Base-by-base conservation (phyloP, 2,113 vertebrate species). In the Ovis aries region DNA sequence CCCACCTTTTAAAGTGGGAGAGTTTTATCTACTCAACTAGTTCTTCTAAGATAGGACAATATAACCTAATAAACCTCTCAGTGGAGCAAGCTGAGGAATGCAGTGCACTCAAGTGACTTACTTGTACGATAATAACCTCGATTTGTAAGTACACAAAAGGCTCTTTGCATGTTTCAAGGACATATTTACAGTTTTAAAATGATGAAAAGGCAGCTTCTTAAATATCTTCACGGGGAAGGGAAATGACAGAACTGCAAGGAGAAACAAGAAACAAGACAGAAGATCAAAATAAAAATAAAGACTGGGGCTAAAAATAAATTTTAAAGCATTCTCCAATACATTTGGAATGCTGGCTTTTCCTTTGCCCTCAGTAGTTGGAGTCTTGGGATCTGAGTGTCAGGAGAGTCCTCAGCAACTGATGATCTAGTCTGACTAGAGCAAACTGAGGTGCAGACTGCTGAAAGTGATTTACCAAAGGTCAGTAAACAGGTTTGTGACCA, bases 81-180 rank as follows among this genome's bases (percentile, higher is more conserved):
- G 97, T 95, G 98, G 96, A 98, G 50, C 55, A 14, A 91, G 93
- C 97, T 80, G 67, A 87, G 15, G 94, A 97, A 97, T 45, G 21
- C 36, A 25, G 64, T 97, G 96, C 97, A 97, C 98, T 99, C 98
- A 95, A 98, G 93, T 98, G 97, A 99, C 98, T 78, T 96, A 11
- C 97, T 80, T 98, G 98, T 97, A 97, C 97, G 96, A 96, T 98
- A 98, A 67, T 98, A 98, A 98, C 98, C 98, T 98, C 4, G 0
- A 57, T 95, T 97, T 98, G 98, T 98, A 98, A 99, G 98, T 97
- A 98, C 95, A 98, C 98, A 90, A 98, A 98, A 98, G 97, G 97
- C 97, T 97, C 93, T 98, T 97, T 97, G 98, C 98, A 96, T 98
- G 95, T 93, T 97, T 97, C 96, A 97, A 89, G 88, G 98, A 77